phyloP scores from a whole-genome alignment of 2,888 invertebrate genomes.

The Watsonalla binaria region DNA sequence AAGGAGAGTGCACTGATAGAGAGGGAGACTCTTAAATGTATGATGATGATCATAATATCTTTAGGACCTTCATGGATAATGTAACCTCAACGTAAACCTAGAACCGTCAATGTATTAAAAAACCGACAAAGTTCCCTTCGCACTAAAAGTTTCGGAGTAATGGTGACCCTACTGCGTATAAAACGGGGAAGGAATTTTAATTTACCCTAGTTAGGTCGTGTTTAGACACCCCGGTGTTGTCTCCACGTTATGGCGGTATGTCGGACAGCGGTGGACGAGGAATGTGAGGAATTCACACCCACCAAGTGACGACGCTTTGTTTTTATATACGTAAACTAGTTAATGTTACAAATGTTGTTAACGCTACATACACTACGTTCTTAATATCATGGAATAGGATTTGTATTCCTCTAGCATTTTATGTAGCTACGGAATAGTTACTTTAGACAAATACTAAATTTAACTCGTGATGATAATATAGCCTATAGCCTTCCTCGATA shows the following conservation, averaged over 20 bases:
- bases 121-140: neutral
- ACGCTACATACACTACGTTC: too few relatives aligned
- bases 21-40: too few relatives aligned
- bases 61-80: too few relatives aligned
- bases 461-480: too few relatives aligned
- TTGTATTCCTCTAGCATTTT: too few relatives aligned
- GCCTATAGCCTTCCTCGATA: too few relatives aligned
- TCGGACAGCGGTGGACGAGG: neutral
- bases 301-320: neutral
- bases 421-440: too few relatives aligned
- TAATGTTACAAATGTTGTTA: too few relatives aligned
- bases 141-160: slow-evolving; percentile 16
- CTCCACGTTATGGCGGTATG: slow-evolving; percentile 23
- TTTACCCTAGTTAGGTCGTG: slow-evolving; percentile 61
- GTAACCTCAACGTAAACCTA: neutral
- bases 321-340: neutral
- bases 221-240: slow-evolving; percentile 23
- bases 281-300: slow-evolving; percentile 1
- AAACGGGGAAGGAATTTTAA: slow-evolving; percentile 62
- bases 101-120: slow-evolving; percentile 5
- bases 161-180: slow-evolving; percentile 42
- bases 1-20: too few relatives aligned
- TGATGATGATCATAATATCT: too few relatives aligned
- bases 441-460: too few relatives aligned
- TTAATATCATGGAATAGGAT: too few relatives aligned